Evolutionary conservation across 1,140 invertebrate genomes (phyloP).

Genomic region (Zelostemma sp.): DNA sequence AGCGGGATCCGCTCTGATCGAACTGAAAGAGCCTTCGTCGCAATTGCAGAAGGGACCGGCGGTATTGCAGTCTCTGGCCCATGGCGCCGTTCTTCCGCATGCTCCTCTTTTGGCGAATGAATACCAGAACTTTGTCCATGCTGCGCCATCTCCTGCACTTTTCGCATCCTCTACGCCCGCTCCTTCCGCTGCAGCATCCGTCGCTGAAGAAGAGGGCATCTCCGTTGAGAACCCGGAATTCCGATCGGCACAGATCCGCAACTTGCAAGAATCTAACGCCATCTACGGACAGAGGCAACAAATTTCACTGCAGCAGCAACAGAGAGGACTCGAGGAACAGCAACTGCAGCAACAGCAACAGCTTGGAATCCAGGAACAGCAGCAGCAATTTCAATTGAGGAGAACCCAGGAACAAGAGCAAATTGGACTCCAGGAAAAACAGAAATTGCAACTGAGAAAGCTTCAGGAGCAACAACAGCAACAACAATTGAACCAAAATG

Average conservation of each 20-base stretch:
- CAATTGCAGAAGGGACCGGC: conserved; percentile 73
- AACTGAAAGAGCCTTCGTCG: conserved; percentile 74
- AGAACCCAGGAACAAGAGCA: conserved; percentile 15
- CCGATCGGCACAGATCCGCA: conserved; percentile 43
- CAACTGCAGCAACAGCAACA: conserved; percentile 15
- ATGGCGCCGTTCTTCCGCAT: conserved; percentile 46
- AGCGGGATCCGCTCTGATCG: conserved; percentile 74
- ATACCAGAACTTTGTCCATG: conserved; percentile 41
- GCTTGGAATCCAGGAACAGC: conserved; percentile 31
- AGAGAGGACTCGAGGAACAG: conserved; percentile 26
- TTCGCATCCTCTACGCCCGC: conserved; percentile 39
- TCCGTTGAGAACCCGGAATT: conserved; percentile 64
- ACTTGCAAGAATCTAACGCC: conserved; percentile 26
- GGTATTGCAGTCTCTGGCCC: conserved; percentile 57
- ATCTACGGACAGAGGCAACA: conserved; percentile 25
- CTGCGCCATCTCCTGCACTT: conserved; percentile 31
- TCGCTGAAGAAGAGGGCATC: conserved; percentile 55
- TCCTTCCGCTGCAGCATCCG: conserved; percentile 9
- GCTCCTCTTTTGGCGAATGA: conserved; percentile 36
- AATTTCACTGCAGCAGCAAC: conserved; percentile 24
- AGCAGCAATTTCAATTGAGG: conserved; percentile 22
- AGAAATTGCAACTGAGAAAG: conserved; percentile 14
- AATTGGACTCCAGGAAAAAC: conserved; percentile 33
- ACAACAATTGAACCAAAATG: conserved; percentile 20
- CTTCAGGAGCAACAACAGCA: conserved; percentile 21